These are phyloP conservation scores for Hirtodrosophila duncani DNA, from an alignment of 2,888 invertebrate species.

Conservation along the genomic window DNA sequence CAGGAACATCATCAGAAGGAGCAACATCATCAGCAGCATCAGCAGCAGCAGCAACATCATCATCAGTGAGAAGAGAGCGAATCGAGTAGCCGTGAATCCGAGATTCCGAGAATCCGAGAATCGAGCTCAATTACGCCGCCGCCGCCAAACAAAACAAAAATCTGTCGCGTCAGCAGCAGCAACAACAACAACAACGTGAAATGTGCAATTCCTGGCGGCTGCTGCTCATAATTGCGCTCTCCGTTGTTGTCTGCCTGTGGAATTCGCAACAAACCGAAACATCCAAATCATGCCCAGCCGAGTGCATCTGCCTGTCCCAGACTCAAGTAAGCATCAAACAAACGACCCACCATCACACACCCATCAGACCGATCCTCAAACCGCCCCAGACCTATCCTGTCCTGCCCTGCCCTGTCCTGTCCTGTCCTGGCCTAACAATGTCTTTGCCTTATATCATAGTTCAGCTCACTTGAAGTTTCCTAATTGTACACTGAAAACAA, in stretches of 20 bases:
- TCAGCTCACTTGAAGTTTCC: too few relatives aligned
- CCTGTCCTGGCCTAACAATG: too few relatives aligned
- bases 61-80: constrained; percentile 19
- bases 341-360: too few relatives aligned
- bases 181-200: constrained; percentile 78
- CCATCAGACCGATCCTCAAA: too few relatives aligned
- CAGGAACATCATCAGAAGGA: not conserved
- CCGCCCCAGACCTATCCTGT: too few relatives aligned
- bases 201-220: constrained; percentile 79
- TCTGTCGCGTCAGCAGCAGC: constrained; percentile 70
- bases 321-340: constrained; percentile 88
- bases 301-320: constrained; percentile 91
- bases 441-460: too few relatives aligned
- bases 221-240: constrained; percentile 77
- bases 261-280: constrained; percentile 78
- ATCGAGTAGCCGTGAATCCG: not conserved
- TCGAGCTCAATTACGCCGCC: constrained; percentile 69
- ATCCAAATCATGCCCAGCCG: constrained; percentile 85
- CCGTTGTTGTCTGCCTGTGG: constrained; percentile 79
- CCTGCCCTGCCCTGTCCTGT: too few relatives aligned
- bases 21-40: not conserved
- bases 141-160: too few relatives aligned
- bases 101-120: constrained; percentile 43
- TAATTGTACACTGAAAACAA: too few relatives aligned
- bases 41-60: constrained; percentile 19